Evolutionary conservation across 2,888 invertebrate genomes (phyloP).

Genomic region (Ganaspis brasiliensis): DNA sequence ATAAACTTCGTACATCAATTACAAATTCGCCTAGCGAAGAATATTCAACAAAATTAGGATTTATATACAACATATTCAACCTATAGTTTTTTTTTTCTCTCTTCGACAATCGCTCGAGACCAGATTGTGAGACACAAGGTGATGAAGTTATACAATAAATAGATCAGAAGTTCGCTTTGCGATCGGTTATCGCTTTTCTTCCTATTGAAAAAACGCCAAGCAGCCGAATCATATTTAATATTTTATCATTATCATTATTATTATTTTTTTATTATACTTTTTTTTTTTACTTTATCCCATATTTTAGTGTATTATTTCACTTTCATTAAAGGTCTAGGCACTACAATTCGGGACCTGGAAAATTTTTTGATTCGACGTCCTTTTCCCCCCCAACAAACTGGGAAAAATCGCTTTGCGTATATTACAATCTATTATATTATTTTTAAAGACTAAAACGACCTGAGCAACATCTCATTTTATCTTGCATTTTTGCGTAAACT

Average conservation of each 20-base stretch:
- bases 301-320: constrained; percentile 1
- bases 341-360: constrained; percentile 26
- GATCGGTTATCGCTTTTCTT: neutral
- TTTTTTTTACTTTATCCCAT: no score
- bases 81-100: constrained; percentile 44
- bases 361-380: constrained; percentile 29
- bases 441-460: constrained; percentile 27
- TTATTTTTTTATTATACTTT: neutral
- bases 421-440: constrained; percentile 27
- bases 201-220: neutral
- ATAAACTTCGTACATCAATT: constrained; percentile 64
- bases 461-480: constrained; percentile 39
- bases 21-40: constrained; percentile 45
- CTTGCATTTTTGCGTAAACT: constrained; percentile 18
- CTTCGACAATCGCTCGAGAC: constrained; percentile 25
- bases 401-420: constrained; percentile 14
- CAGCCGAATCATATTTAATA: constrained; percentile 21
- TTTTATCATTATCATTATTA: neutral
- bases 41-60: constrained; percentile 53
- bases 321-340: constrained; percentile 35
- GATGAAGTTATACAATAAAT: constrained; percentile 37
- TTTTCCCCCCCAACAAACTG: neutral
- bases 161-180: constrained; percentile 13
- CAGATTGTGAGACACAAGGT: constrained; percentile 39
- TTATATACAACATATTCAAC: constrained; percentile 57